Percentiles rank a stretch among this genome's conserved stretches.
Conservation (phyloP, 2,888 invertebrate species). For the Scaptodrosophila latifasciaeformis region DNA sequence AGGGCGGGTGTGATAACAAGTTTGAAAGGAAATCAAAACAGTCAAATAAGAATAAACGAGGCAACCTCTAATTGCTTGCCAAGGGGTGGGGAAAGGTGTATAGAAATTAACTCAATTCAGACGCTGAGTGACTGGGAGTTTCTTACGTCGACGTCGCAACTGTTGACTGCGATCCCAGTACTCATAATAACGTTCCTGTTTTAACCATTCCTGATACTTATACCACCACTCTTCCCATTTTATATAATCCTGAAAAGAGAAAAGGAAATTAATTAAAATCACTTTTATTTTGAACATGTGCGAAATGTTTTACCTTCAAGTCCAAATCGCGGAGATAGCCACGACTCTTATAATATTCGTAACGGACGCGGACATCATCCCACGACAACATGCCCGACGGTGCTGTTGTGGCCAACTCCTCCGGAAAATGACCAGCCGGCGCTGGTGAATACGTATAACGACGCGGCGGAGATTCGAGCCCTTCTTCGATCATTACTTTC, state of each 20-base stretch:
- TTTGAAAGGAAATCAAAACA: no score
- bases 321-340: constrained; percentile 85
- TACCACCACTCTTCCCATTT: constrained; percentile 98
- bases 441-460: constrained; percentile 79
- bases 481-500: constrained; percentile 85
- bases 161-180: constrained; percentile 75
- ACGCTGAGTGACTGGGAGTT: constrained; percentile 75
- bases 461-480: constrained; percentile 78
- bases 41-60: no score
- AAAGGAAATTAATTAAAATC: not conserved
- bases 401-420: constrained; percentile 83
- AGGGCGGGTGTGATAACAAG: no score
- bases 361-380: constrained; percentile 91
- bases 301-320: constrained; percentile 63
- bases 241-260: constrained; percentile 81
- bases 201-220: constrained; percentile 90
- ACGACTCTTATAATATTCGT: constrained; percentile 91
- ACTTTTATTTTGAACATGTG: not conserved
- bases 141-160: constrained; percentile 74
- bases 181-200: constrained; percentile 77
- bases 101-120: constrained; percentile 70
- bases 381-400: constrained; percentile 85
- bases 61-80: no score
- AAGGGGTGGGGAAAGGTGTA: no score
- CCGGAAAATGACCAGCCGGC: constrained; percentile 86